phyloP scores from a whole-genome alignment of 2,113 vertebrate genomes.

The Elephas maximus region DNA sequence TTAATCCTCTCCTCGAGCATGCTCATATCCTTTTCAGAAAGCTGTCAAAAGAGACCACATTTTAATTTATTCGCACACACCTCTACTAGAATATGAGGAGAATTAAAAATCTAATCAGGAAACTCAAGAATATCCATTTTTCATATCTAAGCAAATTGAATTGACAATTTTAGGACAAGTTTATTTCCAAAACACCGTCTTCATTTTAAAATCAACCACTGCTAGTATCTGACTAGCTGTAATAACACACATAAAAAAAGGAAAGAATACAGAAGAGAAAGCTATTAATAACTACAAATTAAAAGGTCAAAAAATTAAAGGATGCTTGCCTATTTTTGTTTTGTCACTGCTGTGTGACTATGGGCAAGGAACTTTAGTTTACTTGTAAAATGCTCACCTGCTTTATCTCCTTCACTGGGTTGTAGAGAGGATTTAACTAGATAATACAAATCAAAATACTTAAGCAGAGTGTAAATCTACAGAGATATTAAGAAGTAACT shows the following conservation, averaged over 20 bases:
- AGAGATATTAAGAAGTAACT: not conserved
- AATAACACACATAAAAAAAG: not conserved
- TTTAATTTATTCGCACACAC: not conserved
- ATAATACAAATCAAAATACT: not conserved
- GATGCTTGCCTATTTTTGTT: not conserved
- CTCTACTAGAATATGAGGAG: slow-evolving; percentile 6
- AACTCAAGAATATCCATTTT: slow-evolving; percentile 40
- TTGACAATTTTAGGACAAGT: not conserved
- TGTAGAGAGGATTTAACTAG: slow-evolving; percentile 38
- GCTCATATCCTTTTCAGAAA: slow-evolving; percentile 99
- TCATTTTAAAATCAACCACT: slow-evolving; percentile 35
- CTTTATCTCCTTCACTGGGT: slow-evolving; percentile 36
- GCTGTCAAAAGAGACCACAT: slow-evolving; percentile 85
- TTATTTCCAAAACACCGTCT: slow-evolving; percentile 55
- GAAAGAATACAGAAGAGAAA: slow-evolving; percentile 40
- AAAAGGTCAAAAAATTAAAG: slow-evolving; percentile 47
- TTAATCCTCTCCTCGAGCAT: slow-evolving; percentile 99
- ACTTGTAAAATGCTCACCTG: slow-evolving; percentile 35
- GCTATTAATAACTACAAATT: not conserved
- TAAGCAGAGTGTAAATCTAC: not conserved
- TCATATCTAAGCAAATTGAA: slow-evolving; percentile 27
- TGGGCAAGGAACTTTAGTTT: not conserved
- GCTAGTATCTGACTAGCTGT: slow-evolving; percentile 47
- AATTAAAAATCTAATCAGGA: slow-evolving; percentile 7
- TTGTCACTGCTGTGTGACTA: not conserved